Conservation (phyloP, 2,888 invertebrate genomes). For the Alcis repandata region DNA sequence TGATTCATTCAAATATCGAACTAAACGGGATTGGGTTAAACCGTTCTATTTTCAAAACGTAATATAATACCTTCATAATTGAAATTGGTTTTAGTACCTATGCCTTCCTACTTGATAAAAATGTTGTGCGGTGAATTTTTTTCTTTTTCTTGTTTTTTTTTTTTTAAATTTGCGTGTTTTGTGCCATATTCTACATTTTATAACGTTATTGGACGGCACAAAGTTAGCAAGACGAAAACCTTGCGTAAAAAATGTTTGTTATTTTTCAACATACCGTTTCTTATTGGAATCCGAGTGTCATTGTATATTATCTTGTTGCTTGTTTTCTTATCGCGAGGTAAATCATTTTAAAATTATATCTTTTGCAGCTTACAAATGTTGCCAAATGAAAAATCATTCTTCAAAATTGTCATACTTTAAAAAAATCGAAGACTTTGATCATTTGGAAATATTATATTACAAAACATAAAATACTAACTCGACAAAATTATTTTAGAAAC, state of each 20-base stretch:
- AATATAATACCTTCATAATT: too few species aligned
- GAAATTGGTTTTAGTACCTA: too few species aligned
- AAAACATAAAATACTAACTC: too few species aligned
- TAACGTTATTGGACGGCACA: too few species aligned
- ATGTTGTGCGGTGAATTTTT: neutral
- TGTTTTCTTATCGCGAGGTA: conserved; percentile 19
- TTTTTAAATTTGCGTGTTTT: too few species aligned
- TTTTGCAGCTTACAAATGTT: conserved; percentile 3
- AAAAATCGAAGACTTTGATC: neutral
- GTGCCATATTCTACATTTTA: too few species aligned
- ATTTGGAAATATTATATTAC: too few species aligned
- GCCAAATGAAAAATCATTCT: neutral
- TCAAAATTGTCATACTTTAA: neutral
- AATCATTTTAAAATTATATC: conserved; percentile 17
- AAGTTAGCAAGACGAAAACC: neutral
- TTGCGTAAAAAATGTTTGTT: conserved; percentile 13
- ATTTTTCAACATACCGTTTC: conserved; percentile 12
- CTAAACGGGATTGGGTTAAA: conserved; percentile 61
- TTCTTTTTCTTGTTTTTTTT: neutral
- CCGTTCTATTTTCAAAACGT: conserved; percentile 43
- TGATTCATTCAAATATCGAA: conserved; percentile 80
- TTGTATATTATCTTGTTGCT: conserved; percentile 11
- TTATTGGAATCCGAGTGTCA: conserved; percentile 21
- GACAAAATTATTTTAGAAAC: too few species aligned
- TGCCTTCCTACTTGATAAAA: too few species aligned